Evolutionary conservation across 2,888 invertebrate species (phyloP), one percentile per base, ranked within the genome.

Genomic region (Heliconius erato): DNA sequence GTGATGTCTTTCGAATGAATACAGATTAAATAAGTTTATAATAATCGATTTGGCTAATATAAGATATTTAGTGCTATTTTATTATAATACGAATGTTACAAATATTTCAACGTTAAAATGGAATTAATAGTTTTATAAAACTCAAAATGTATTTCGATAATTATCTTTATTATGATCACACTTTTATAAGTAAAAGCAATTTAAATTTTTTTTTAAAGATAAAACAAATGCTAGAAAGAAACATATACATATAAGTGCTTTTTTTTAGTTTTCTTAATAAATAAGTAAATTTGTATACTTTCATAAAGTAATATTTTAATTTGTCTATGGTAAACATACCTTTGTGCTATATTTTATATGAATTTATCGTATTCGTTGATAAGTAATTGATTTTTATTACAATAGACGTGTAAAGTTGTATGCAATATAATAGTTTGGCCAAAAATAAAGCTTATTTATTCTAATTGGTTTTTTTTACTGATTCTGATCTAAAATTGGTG

Each of bases 391-490:
- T 90, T 91, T 88, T 91, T 88, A 87, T 89, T 91, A 91, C 89
- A 90, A 91, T 92, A 90, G 87, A 89, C 89, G 87, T 92, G 89
- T 92, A 92, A 92, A 91, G 88, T 90, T 93, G 91, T 92, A 94
- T 89, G 91, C 91, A 93, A 89, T 95, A 92, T 95, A 95, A 95
- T 94, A 94, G 94, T 95, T 94, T 95, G 94, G 95, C 94, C 94
- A 95, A 95, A 94, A 94, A 95, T 95, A 96, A 95, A 96, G 95
- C 95, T 95, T 96, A 95, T 96, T 95, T 95, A 96, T 96, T 95
- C 94, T 91, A 88, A 28, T 28, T 40, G 59, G 68, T 23, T 40
- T 68, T 19, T 72, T 40, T 26, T 49, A n/a, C n/a, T 12, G n/a
- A 44, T 14, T 12, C 19, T 26, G 14, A 14, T n/a, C 40, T 14